Base-by-base conservation (phyloP, 35 echinoderm and acorn worm species). In the Acanthaster planci region DNA sequence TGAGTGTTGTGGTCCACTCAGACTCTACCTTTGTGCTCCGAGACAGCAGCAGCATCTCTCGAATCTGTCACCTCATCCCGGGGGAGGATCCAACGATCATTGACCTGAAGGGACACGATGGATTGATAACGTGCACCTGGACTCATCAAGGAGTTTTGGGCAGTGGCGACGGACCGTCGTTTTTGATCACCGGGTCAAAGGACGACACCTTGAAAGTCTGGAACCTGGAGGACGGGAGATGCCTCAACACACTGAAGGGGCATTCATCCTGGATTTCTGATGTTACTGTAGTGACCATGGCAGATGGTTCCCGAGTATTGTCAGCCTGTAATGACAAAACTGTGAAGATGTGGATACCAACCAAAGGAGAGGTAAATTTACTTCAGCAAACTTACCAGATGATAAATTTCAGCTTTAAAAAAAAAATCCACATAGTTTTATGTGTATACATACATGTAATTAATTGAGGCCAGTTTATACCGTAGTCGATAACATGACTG, bases 181-280 rank as follows among this genome's bases (percentile, higher is more conserved):
- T 92, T 18, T 0, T 92, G 6, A 58, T 92, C 30, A 60, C 90
- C 9, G 93, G 89, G 38, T 92, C 86, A 39, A 92, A 89, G 60
- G 89, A 97, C 60, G 89, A 91, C 21, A 89, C 80, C 3, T 82
- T 97, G 17, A 92, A 92, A 77, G 83, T 97, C 34, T 97, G 93
- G 93, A 47, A 68, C 50, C 21, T 92, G 44, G 55, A 55, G 1
- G 83, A 22, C 36, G 77, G 81, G 2, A 51, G 72, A 18, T 82
- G 85, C 52, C 30, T 92, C 10, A 77, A 79, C 19, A 82, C 79
- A 10, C 40, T 92, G 27, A 90, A 97, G 51, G 93, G 89, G 9
- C 93, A 97, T 58, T 97, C 93, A 7, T 97, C 93, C 16, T 97
- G 93, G 93, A 92, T 97, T 52, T 78, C 89, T 40, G 89, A 86